Percentiles rank a stretch among this genome's conserved stretches.
These are phyloP conservation scores for Drosophila fuyamai DNA, from an alignment of 1,140 invertebrate species.

Conservation along the genomic window DNA sequence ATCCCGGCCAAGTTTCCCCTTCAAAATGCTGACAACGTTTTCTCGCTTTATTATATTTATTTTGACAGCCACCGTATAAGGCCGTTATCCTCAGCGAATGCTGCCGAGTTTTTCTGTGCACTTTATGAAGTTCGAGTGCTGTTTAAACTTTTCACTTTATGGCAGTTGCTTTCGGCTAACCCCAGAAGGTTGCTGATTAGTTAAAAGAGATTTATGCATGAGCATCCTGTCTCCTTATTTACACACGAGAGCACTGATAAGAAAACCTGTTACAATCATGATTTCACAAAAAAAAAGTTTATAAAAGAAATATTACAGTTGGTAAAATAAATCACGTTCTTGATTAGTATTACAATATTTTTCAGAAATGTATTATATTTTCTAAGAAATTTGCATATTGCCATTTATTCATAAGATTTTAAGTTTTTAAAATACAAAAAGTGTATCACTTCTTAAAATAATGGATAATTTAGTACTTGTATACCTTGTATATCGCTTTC, in stretches of 20 bases:
- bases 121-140: slow-evolving; percentile 55
- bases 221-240: slow-evolving; percentile 36
- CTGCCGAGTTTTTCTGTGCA: slow-evolving; percentile 15
- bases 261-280: neutral
- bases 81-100: slow-evolving; percentile 38
- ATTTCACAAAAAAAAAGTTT: neutral
- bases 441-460: too few relatives aligned
- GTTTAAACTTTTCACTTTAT: slow-evolving; percentile 53
- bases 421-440: too few relatives aligned
- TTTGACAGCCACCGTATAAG: slow-evolving; percentile 57
- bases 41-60: slow-evolving; percentile 59
- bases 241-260: slow-evolving; percentile 16
- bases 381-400: too few relatives aligned
- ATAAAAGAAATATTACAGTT: neutral
- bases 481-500: neutral
- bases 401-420: too few relatives aligned
- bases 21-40: slow-evolving; percentile 51
- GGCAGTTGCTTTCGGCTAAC: slow-evolving; percentile 27
- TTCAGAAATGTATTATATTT: too few relatives aligned
- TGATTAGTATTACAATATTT: too few relatives aligned
- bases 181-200: slow-evolving; percentile 54
- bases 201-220: slow-evolving; percentile 74
- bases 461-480: too few relatives aligned
- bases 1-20: neutral
- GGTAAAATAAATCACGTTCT: too few relatives aligned